Percentiles rank a stretch among this genome's conserved stretches.
These are phyloP conservation scores for Drosophila kikkawai DNA, from an alignment of 1,140 invertebrate species.

Conservation along the genomic window DNA sequence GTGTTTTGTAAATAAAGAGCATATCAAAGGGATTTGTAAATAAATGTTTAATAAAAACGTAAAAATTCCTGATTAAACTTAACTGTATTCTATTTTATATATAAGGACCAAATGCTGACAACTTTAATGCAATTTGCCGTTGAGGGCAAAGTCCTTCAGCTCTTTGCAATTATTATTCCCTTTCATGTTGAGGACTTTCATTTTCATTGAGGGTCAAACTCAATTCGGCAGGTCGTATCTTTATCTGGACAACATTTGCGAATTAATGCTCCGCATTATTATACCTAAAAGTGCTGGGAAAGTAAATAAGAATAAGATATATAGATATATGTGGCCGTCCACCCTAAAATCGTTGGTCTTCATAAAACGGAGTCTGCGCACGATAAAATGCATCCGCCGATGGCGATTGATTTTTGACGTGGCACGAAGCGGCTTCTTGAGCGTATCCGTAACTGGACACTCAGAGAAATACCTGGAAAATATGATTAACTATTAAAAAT, in stretches of 20 bases:
- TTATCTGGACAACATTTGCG: conserved; percentile 17
- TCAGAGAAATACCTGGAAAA: not conserved
- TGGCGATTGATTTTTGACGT: conserved; percentile 65
- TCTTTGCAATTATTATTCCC: not conserved
- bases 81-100: too few relatives aligned
- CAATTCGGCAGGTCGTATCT: conserved; percentile 25
- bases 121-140: not conserved
- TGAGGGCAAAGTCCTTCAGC: not conserved
- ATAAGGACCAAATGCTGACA: not conserved
- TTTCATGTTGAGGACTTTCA: conserved; percentile 23
- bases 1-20: not conserved
- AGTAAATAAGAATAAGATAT: conserved; percentile 26
- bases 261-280: conserved; percentile 8
- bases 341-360: conserved; percentile 3
- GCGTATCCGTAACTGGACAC: conserved; percentile 9
- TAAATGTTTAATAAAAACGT: not conserved
- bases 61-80: not conserved
- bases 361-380: conserved; percentile 67
- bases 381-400: conserved; percentile 54
- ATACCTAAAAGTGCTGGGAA: conserved; percentile 15
- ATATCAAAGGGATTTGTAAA: not conserved
- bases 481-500: not conserved
- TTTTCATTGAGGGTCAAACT: conserved; percentile 41
- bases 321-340: conserved; percentile 13
- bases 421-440: not conserved